Evolutionary conservation across 2,113 vertebrate genomes (phyloP), one percentile per base, ranked within the genome.

Genomic region (Heterocephalus glaber): DNA sequence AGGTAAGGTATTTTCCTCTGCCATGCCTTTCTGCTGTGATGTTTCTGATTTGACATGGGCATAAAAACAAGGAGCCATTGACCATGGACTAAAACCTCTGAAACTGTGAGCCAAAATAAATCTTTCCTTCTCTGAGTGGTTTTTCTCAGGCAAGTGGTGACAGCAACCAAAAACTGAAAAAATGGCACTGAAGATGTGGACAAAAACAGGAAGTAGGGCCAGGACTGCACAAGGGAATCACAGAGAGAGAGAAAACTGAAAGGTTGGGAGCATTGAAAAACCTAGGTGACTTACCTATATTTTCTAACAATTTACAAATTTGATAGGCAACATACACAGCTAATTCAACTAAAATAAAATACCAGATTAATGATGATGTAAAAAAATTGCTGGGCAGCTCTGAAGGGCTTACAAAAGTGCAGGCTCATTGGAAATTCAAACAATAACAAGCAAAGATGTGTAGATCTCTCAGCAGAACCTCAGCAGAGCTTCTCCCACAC

Each of bases 231-330:
- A 22, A 22, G n/a, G n/a, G 89, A 83, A 54, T 56, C 44, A 58
- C 70, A 81, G 38, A 81, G 28, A 70, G 58, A 60, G 33, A 86
- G 88, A 74, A 82, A 95, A 85, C 33, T 8, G 13, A 58, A 89
- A 89, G 54, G 30, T 33, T 83, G 52, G 49, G 20, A 26, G 1
- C 9, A 30, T 11, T 60, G 63, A 72, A 52, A 83, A 92, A 72
- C 47, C 61, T 35, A 22, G 44, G 16, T 58, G 65, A 65, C 30
- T 41, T 41, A 90, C 41, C 70, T 65, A 12, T 47, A 65, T 83
- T 93, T 88, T 65, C 72, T 87, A 82, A 89, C 41, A 90, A 66
- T 5, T 54, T 80, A 76, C 38, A 72, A 90, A 86, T 77, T 35
- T 54, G 54, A 38, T 72, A 33, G 86, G n/a, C 70, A 68, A 80